Base-by-base conservation (phyloP, 2,888 invertebrate genomes). In the Amiota communis region DNA sequence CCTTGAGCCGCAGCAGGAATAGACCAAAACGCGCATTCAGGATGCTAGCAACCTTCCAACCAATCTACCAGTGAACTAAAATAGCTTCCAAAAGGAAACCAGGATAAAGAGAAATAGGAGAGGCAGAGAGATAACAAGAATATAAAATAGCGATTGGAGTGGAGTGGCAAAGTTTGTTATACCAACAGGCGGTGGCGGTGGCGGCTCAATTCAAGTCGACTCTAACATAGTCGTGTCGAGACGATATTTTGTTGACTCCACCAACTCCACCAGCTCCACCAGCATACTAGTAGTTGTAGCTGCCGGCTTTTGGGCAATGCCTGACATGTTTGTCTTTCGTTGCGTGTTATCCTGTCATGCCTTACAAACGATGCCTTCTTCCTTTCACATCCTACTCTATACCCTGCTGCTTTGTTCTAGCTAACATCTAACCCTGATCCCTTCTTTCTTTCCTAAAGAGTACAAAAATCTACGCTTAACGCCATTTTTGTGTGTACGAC, bases 401-500 rank as follows among this genome's bases (percentile, higher is more conserved):
- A 9, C 61, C 36, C 61, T 65, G 56, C 56, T 71, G 56, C 56
- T 71, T 57, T 63, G 6, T 36, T 73, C 48, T 59, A 71, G 78
- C 75, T 78, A 2, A 71, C 78, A 75, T 75, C 72, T 72, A 67
- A 72, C 72, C 46, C 57, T 53, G 48, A 71, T 64, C 20, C 76
- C 73, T 64, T 36, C n/a, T 51, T 36, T 64, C 67, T 57, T 69
- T 48, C 23, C 20, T 49, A 51, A 15, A 46, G 15, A 64, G 12
- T 56, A 9, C 15, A 64, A 78, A 85, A 81, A 83, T 86, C 86
- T 85, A 82, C 80, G 86, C 84, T 86, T 85, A 84, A 85, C 87
- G 86, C 83, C 87, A 86, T 86, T 83, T 85, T 86, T 84, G 84
- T 86, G 86, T 84, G 83, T 46, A 64, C n/a, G 20, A 67, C 67